Base-by-base conservation (phyloP, 2,888 invertebrate species). In the Tetrapedia diversipes region DNA sequence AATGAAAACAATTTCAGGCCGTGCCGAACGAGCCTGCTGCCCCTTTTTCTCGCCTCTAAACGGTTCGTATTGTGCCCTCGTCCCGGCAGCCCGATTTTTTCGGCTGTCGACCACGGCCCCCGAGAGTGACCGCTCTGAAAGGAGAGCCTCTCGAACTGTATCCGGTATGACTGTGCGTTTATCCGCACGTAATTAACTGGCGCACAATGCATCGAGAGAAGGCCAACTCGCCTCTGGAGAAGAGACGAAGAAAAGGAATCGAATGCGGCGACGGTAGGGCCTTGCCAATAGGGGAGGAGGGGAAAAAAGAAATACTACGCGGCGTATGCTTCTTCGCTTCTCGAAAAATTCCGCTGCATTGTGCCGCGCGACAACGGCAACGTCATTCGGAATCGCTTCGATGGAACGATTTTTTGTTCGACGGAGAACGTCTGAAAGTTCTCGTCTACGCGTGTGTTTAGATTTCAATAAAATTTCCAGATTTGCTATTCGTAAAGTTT, bases 181-280 rank as follows among this genome's bases (percentile, higher is more conserved):
- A 90, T 91, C 86, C 86, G 85, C 85, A 86, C 86, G 88, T 91
- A 91, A 91, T 91, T 91, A 91, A 91, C 90, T 91, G 84, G 85
- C 89, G 87, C 88, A 90, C 91, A 91, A 91, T 91, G 89, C 89
- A 83, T 64, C 83, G 82, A 82, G 82, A 79, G 81, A 77, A 80
- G 79, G 82, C 79, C 82, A 80, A 79, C 81, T 80, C 77, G 79
- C 53, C 77, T 70, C 70, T 41, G 4, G 69, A 32, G 69, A 68
- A 63, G 60, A 66, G 54, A 66, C 63, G 73, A 74, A 79, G 69
- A 85, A 77, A 77, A 83, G 65, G 70, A 80, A 77, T 68, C 73
- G 77, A 78, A 37, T 57, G 69, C 60, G 73, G 66, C 73, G 59
- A 24, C 37, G 69, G n/a, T n/a, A n/a, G n/a, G n/a, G n/a, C n/a